A percentile compares a stretch with the other conserved stretches of the same genome.
phyloP scores from a whole-genome alignment of 1,140 invertebrate species.

The Cherax destructor region DNA sequence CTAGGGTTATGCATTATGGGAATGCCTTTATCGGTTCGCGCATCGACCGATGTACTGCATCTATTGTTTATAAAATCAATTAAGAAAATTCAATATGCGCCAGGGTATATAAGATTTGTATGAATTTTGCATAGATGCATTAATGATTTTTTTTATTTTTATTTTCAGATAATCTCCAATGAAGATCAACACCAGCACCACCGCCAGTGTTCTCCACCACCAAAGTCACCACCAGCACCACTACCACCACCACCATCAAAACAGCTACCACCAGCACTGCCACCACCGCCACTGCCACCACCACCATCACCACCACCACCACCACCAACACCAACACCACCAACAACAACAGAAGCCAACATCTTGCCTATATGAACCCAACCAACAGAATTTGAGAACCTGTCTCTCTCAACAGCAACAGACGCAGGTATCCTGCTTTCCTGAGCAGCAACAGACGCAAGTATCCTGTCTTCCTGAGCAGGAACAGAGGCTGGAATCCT shows the following conservation, averaged over 20 bases:
- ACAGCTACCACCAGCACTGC: not conserved
- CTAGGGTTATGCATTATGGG: too few relatives aligned
- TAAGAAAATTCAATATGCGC: too few relatives aligned
- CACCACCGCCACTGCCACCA: not conserved
- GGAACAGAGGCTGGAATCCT: not conserved
- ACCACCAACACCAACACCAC: not conserved
- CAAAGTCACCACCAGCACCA: not conserved
- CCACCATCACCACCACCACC: constrained; percentile 15
- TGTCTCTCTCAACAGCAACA: constrained; percentile 19
- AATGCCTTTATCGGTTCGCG: too few relatives aligned
- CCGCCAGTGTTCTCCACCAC: constrained; percentile 23
- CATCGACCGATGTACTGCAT: too few relatives aligned
- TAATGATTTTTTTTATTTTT: not conserved
- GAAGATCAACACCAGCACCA: constrained; percentile 27
- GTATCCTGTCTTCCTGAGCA: not conserved
- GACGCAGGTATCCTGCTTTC: too few relatives aligned
- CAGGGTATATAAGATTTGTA: not conserved
- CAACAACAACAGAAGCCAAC: not conserved
- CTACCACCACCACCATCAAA: constrained; percentile 16
- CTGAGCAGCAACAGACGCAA: not conserved
- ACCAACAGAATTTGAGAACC: not conserved
- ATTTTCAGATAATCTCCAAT: constrained; percentile 41
- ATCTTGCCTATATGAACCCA: not conserved
- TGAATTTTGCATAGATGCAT: not conserved
- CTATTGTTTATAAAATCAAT: too few relatives aligned